Conservation (phyloP, 2,113 vertebrate genomes). For the Cololabis saira region DNA sequence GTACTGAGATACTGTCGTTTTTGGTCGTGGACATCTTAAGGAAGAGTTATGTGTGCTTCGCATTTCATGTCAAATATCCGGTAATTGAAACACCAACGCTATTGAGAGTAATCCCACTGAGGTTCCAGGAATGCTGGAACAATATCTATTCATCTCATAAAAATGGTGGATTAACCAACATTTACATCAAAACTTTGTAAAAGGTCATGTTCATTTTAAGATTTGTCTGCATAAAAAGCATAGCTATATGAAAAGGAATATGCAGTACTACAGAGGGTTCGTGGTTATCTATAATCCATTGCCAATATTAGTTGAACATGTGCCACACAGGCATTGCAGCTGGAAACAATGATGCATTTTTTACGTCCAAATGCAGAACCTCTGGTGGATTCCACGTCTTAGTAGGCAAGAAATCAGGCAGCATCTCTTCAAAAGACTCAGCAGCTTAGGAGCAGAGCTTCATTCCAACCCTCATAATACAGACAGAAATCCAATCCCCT, state of each 20-base stretch:
- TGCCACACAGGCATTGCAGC: background rate
- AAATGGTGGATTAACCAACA: no score
- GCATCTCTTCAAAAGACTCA: conserved; percentile 43
- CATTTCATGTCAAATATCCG: no score
- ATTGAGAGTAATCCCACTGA: background rate
- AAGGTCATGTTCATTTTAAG: background rate
- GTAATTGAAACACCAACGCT: no score
- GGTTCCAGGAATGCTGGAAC: no score
- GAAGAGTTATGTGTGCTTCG: no score
- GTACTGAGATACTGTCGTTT: no score
- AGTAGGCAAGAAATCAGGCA: conserved; percentile 37
- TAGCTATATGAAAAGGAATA: background rate
- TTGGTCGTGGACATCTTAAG: no score
- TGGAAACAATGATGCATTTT: conserved; percentile 4
- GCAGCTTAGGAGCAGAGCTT: conserved; percentile 49
- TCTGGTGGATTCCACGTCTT: background rate
- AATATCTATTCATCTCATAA: no score
- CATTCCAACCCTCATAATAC: conserved; percentile 29
- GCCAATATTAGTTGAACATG: background rate
- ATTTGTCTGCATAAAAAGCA: background rate
- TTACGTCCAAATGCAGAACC: background rate
- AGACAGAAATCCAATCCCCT: conserved; percentile 27
- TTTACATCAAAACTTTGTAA: background rate
- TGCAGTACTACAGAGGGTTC: background rate
- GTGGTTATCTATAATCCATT: background rate